Base-by-base conservation (phyloP, 2,888 invertebrate species). In the Dryococelus australis region DNA sequence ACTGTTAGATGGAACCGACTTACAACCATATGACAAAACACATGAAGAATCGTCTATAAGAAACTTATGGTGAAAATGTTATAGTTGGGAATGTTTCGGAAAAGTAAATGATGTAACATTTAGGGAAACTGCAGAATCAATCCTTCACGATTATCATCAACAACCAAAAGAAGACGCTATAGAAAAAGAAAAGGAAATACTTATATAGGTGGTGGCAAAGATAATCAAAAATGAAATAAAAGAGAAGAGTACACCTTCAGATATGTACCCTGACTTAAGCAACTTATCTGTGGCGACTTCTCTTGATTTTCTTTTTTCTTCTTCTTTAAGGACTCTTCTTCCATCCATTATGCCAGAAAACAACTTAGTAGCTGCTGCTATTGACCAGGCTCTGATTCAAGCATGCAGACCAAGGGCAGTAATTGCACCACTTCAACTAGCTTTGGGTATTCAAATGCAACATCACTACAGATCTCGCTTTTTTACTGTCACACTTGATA, bases 401-500 rank as follows among this genome's bases (percentile, higher is more conserved):
- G 83, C 83, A 28, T 27, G 12, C 9, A 83, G 28, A 16, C 83
- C 28, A 83, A 16, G 83, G 13, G 28, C 83, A 83, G 16, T 83
- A 35, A 83, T 83, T 13, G 83, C 83, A 83, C 83, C 9, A 35
- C 12, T 83, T 27, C 83, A 83, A 83, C 27, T 83, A 83, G 83
- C 13, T 27, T 83, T 83, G 83, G 83, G 28, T 83, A 83, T 12
- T 83, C 0, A 83, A 83, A 83, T 83, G 83, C 83, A 28, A 2
- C 83, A 83, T 28, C 83, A 83, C 28, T 83, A 28, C 24, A 9
- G 27, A 35, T 83, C 83, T 27, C 83, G 83, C 35, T 28, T 83
- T 28, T 9, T 83, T 28, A 9, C 28, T 83, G 83, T 28, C 83
- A 83, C 35, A 8, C n/a, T 83, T 5, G 3, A n/a, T n/a, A 10